Conservation (phyloP, 2,888 invertebrate genomes). For the Anthrax anthrax region DNA sequence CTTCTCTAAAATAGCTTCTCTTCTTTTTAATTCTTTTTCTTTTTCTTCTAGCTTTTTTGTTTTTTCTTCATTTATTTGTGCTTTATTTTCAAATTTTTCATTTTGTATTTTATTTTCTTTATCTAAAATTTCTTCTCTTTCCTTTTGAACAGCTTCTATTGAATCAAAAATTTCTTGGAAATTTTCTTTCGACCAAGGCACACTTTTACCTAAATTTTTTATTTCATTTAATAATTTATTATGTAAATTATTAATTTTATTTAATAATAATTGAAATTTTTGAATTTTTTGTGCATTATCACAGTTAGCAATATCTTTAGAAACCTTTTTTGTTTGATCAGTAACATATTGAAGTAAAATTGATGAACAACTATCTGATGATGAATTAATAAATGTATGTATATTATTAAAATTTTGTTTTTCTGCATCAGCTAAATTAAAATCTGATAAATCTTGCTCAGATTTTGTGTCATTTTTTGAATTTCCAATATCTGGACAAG, state of each 20-base stretch:
- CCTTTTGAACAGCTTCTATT: constrained; percentile 20
- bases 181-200: constrained; percentile 9
- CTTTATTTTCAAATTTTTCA: neutral
- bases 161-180: constrained; percentile 12
- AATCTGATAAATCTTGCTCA: neutral
- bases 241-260: constrained; percentile 24
- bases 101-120: constrained; percentile 3
- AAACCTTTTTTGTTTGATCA: constrained; percentile 25
- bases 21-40: constrained; percentile 21
- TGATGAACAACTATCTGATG: constrained; percentile 26
- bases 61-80: constrained; percentile 2
- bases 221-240: constrained; percentile 22
- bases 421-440: constrained; percentile 3
- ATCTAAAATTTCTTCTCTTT: constrained; percentile 20
- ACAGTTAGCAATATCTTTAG: constrained; percentile 21
- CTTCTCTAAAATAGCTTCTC: constrained; percentile 20
- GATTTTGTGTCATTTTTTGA: neutral
- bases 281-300: constrained; percentile 17
- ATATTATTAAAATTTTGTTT: neutral
- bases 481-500: constrained; percentile 22
- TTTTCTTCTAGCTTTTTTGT: constrained; percentile 13
- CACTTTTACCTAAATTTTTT: constrained; percentile 13
- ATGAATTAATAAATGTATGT: constrained; percentile 14
- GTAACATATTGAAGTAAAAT: constrained; percentile 28
- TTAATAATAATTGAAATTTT: constrained; percentile 20